Conservation (phyloP, 2,797 vertebrate genomes). For the Sitta carolinensis region DNA sequence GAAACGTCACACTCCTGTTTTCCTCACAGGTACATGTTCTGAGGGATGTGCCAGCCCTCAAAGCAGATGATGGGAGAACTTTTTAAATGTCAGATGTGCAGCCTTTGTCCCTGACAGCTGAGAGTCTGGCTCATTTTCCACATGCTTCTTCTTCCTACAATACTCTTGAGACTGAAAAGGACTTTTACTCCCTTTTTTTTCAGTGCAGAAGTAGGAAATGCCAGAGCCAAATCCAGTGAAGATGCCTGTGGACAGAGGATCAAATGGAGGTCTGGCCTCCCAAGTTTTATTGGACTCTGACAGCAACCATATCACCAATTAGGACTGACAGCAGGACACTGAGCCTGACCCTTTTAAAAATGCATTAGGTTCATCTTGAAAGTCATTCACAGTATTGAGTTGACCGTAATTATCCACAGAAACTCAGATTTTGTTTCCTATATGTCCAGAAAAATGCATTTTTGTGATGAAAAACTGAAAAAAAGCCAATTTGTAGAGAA, state of each 20-base stretch:
- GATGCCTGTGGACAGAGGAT: not conserved
- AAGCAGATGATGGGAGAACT: not conserved
- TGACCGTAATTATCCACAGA: not conserved
- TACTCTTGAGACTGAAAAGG: not conserved
- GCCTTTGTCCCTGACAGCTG: not conserved
- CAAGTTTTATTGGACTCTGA: not conserved
- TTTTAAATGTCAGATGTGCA: not conserved
- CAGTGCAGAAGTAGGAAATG: not conserved
- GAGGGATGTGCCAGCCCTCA: not conserved
- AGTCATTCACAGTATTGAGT: not conserved
- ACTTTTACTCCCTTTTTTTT: not conserved
- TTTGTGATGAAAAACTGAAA: not conserved
- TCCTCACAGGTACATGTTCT: not conserved
- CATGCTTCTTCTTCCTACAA: not conserved
- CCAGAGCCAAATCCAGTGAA: not conserved
- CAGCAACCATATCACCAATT: not conserved
- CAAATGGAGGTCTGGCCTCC: not conserved
- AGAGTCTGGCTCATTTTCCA: not conserved
- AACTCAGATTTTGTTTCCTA: not conserved
- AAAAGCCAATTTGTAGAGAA: not conserved
- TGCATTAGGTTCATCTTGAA: not conserved
- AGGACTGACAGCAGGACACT: not conserved
- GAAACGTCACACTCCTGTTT: not conserved
- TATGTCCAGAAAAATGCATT: not conserved
- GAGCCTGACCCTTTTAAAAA: not conserved